Percentiles rank a stretch among this genome's conserved stretches.
Conservation (phyloP, 1,140 invertebrate species). For the Drosophila sulfurigaster region DNA sequence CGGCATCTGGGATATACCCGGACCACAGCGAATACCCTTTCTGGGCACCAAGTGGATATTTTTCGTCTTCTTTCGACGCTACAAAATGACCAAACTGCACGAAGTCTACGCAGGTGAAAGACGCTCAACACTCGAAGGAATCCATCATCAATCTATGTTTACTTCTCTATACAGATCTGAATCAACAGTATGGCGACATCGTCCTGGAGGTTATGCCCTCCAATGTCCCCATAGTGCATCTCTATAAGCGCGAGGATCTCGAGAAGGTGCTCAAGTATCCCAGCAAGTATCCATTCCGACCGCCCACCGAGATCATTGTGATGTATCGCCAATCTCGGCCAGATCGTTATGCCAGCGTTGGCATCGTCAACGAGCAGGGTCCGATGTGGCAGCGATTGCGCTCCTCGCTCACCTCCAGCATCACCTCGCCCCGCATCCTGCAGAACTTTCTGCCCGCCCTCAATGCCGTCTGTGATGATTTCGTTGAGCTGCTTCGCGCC, state of each 20-base stretch:
- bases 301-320: constrained; percentile 92
- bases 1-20: constrained; percentile 87
- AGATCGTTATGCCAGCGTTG: constrained; percentile 92
- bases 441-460: constrained; percentile 91
- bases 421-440: constrained; percentile 92
- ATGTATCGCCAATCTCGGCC: constrained; percentile 90
- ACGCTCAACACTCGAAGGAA: not conserved
- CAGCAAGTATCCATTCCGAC: constrained; percentile 91
- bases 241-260: constrained; percentile 91
- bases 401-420: constrained; percentile 89
- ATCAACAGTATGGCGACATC: constrained; percentile 90
- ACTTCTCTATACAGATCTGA: constrained; percentile 86
- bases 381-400: constrained; percentile 92
- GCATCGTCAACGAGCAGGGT: constrained; percentile 94
- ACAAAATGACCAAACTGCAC: constrained; percentile 91
- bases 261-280: constrained; percentile 90
- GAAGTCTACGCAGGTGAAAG: constrained; percentile 91
- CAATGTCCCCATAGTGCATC: constrained; percentile 90
- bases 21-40: constrained; percentile 90
- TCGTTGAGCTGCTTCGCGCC: constrained; percentile 88
- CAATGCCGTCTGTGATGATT: constrained; percentile 92
- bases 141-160: constrained; percentile 13
- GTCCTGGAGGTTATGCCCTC: constrained; percentile 91
- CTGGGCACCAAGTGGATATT: constrained; percentile 92
- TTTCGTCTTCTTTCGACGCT: constrained; percentile 89